Conservation (phyloP, 2,888 invertebrate genomes). For the Zelleria hepariella region DNA sequence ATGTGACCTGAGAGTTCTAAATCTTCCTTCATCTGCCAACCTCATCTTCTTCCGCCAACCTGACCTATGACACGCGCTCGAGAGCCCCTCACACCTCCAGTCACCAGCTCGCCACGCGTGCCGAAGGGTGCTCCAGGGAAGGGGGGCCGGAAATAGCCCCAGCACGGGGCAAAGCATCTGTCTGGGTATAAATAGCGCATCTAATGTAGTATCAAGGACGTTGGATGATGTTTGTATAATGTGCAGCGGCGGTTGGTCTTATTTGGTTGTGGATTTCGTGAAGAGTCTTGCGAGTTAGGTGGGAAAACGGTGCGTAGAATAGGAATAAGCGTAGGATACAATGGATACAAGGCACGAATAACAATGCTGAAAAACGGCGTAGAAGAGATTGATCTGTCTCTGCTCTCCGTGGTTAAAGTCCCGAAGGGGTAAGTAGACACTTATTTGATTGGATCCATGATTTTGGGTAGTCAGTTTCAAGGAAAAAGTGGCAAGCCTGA, state of each 20-base stretch:
- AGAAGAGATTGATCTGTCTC: too few species aligned
- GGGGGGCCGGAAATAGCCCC: conserved; percentile 50
- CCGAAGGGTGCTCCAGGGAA: conserved; percentile 26
- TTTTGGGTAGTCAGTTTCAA: too few species aligned
- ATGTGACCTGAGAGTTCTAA: too few species aligned
- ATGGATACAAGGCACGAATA: too few species aligned
- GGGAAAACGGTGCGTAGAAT: neutral
- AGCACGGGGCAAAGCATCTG: conserved; percentile 63
- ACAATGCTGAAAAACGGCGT: too few species aligned
- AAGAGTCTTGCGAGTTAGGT: too few species aligned
- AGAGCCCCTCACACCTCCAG: conserved; percentile 10
- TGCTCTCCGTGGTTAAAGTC: too few species aligned
- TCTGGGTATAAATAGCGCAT: conserved; percentile 57
- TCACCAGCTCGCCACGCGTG: conserved; percentile 10
- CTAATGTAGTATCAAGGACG: conserved; percentile 70
- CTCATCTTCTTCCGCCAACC: neutral
- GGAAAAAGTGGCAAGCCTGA: too few species aligned
- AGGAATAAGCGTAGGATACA: neutral
- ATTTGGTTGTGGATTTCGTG: neutral
- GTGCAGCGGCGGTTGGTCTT: neutral
- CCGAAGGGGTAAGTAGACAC: too few species aligned
- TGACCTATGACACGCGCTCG: neutral
- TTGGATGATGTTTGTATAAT: conserved; percentile 11
- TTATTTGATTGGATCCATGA: too few species aligned
- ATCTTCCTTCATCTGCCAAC: neutral